phyloP scores from a whole-genome alignment of 2,888 invertebrate genomes.

The Sesamia inferens region DNA sequence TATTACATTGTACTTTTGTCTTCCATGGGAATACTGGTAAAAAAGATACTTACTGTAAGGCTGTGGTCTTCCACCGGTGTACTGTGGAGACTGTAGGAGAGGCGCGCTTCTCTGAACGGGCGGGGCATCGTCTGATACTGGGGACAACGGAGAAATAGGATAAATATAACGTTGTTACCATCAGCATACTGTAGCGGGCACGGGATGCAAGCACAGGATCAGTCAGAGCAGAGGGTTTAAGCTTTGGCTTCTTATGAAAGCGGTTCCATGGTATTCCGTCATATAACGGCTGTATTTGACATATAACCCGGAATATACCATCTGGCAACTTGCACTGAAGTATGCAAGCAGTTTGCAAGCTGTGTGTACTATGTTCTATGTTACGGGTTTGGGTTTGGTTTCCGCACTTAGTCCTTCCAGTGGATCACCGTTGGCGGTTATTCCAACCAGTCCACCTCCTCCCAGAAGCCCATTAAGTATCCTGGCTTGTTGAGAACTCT shows the following conservation, averaged over 20 bases:
- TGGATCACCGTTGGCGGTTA: too few species aligned
- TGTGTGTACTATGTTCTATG: too few species aligned
- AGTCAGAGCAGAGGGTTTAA: not conserved
- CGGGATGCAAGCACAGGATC: slow-evolving; percentile 46
- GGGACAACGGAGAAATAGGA: slow-evolving; percentile 66
- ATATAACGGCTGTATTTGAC: not conserved
- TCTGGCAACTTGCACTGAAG: not conserved
- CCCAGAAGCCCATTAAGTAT: too few species aligned
- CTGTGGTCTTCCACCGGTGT: slow-evolving; percentile 95
- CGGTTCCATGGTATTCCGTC: not conserved
- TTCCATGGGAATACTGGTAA: not conserved
- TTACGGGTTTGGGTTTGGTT: too few species aligned
- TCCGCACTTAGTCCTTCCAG: too few species aligned
- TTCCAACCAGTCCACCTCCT: too few species aligned
- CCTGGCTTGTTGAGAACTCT: too few species aligned
- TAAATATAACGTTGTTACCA: slow-evolving; percentile 53
- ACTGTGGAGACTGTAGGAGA: slow-evolving; percentile 96
- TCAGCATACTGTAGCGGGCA: slow-evolving; percentile 32
- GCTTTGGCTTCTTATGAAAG: not conserved
- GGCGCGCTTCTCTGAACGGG: slow-evolving; percentile 93
- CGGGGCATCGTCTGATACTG: slow-evolving; percentile 85
- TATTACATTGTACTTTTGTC: not conserved
- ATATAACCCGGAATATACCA: not conserved
- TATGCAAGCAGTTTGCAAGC: not conserved
- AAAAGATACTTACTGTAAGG: slow-evolving; percentile 94